These are phyloP conservation scores for Chelonia mydas DNA, from an alignment of 2,797 vertebrate species.

Conservation along the genomic window DNA sequence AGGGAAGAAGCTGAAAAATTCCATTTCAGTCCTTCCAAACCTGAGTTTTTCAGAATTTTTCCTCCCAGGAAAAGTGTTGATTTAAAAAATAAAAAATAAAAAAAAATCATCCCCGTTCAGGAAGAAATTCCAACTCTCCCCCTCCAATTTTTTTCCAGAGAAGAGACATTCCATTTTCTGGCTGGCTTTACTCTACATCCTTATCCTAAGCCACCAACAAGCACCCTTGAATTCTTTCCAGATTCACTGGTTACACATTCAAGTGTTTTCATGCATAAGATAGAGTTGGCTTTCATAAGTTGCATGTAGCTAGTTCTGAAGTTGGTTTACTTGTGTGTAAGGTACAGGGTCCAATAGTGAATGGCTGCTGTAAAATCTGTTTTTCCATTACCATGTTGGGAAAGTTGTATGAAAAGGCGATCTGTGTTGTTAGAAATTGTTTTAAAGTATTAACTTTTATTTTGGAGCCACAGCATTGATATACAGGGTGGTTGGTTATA, in stretches of 20 bases:
- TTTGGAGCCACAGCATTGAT: background rate
- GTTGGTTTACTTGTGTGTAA: background rate
- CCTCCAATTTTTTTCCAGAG: background rate
- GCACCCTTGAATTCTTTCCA: background rate
- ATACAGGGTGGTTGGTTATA: background rate
- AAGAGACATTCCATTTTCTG: background rate
- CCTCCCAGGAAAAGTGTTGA: background rate
- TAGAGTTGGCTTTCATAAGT: background rate
- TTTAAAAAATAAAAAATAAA: background rate
- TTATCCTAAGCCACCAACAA: background rate
- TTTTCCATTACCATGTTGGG: background rate
- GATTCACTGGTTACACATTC: background rate
- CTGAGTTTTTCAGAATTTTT: background rate
- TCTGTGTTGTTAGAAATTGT: background rate
- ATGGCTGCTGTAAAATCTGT: background rate
- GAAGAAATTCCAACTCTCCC: background rate
- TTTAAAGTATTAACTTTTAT: background rate
- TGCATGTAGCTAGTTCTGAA: background rate
- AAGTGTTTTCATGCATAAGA: background rate
- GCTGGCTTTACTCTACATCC: background rate
- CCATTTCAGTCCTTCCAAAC: background rate
- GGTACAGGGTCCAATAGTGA: background rate
- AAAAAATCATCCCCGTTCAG: background rate
- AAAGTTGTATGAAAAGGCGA: background rate
- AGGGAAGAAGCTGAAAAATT: background rate